A percentile compares a stretch with the other conserved stretches of the same genome.
Evolutionary conservation across 2,797 vertebrate species (phyloP).

Genomic region (Tiaroga cobitis): DNA sequence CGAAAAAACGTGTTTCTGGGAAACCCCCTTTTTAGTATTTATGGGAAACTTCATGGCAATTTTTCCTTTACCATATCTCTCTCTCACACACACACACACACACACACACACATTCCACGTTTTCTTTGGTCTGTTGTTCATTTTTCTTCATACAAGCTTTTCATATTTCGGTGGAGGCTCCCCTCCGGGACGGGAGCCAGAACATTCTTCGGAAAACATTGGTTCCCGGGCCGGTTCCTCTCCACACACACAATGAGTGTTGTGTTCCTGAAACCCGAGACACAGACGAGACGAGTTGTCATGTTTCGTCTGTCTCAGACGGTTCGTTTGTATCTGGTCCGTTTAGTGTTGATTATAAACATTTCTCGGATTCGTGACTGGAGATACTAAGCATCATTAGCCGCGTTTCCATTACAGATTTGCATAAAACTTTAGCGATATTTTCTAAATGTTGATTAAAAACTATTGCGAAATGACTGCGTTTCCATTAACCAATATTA

Average conservation of each 20-base stretch:
- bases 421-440: no score
- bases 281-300: background rate
- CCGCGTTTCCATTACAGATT: no score
- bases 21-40: slow-evolving; percentile 79
- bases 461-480: no score
- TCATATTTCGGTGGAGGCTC: slow-evolving; percentile 12
- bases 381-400: no score
- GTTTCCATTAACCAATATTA: no score
- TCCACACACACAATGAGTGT: slow-evolving; percentile 31
- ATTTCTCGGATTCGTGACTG: no score
- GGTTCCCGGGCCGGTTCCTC: slow-evolving; percentile 11
- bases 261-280: slow-evolving; percentile 14
- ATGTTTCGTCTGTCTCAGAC: no score
- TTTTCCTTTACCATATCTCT: slow-evolving; percentile 62
- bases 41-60: slow-evolving; percentile 76
- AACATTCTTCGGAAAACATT: slow-evolving; percentile 45
- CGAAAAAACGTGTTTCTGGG: slow-evolving; percentile 69
- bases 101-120: slow-evolving; percentile 49
- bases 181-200: slow-evolving; percentile 25
- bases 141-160: slow-evolving; percentile 1
- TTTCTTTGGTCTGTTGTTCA: slow-evolving; percentile 25
- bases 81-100: background rate
- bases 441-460: no score
- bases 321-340: no score
- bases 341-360: no score